Conservation (phyloP, 2,888 invertebrate genomes). For the Cephus pulcher region DNA sequence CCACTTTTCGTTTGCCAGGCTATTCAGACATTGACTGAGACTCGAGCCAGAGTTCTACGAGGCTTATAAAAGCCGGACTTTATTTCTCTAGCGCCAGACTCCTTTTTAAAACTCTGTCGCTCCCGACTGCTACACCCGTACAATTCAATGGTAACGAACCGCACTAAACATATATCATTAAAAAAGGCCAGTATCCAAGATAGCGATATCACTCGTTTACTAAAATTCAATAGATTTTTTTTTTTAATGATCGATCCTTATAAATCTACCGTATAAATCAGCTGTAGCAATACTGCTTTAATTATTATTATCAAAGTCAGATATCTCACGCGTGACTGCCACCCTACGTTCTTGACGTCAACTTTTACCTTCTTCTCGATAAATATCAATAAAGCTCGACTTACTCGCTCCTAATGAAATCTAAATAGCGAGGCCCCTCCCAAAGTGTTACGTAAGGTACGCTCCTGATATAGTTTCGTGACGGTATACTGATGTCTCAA, state of each 20-base stretch:
- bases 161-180: no score
- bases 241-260: no score
- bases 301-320: background rate
- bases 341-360: slow-evolving; percentile 49
- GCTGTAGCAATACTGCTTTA: background rate
- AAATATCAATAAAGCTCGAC: slow-evolving; percentile 52
- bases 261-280: no score
- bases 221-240: no score
- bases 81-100: slow-evolving; percentile 46
- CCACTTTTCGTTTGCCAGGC: slow-evolving; percentile 25
- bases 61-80: slow-evolving; percentile 51
- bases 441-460: background rate
- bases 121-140: slow-evolving; percentile 40
- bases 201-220: no score
- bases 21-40: slow-evolving; percentile 25
- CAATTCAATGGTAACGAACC: slow-evolving; percentile 24
- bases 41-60: slow-evolving; percentile 24
- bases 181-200: no score
- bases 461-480: background rate
- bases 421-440: slow-evolving; percentile 43
- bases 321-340: slow-evolving; percentile 45
- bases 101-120: slow-evolving; percentile 38
- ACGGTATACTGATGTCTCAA: slow-evolving; percentile 28
- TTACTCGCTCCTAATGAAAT: slow-evolving; percentile 56
- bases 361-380: slow-evolving; percentile 32